These are phyloP conservation scores for Emydocephalus ijimae DNA, from an alignment of 2,113 vertebrate genomes.

Conservation along the genomic window DNA sequence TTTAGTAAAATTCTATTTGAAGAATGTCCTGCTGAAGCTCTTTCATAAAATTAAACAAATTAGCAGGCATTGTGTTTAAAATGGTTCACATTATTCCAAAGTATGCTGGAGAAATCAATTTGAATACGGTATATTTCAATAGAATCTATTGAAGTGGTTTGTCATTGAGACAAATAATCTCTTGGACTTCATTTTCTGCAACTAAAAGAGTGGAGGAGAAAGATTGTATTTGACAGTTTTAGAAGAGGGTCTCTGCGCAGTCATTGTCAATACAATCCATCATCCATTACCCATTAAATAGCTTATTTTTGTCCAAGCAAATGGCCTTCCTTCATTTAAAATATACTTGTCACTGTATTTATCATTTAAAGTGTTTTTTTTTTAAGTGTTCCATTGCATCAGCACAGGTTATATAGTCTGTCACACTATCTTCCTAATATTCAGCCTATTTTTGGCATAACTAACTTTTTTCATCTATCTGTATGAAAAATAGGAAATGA, in stretches of 20 bases:
- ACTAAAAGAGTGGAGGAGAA: background rate
- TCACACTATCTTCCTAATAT: background rate
- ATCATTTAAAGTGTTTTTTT: background rate
- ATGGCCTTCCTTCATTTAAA: background rate
- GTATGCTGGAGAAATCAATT: background rate
- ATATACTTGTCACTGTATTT: background rate
- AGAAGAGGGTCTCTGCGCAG: background rate
- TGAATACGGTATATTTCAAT: background rate
- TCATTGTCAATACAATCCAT: background rate
- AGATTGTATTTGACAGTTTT: background rate
- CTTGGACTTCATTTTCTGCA: conserved; percentile 4
- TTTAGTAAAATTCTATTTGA: background rate
- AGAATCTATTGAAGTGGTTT: background rate
- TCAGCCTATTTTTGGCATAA: background rate
- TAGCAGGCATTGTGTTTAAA: background rate
- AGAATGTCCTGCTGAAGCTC: background rate
- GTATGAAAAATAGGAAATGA: background rate
- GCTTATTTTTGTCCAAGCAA: background rate
- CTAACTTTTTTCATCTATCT: background rate
- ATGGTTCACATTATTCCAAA: background rate
- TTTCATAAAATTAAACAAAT: background rate
- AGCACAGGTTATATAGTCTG: background rate
- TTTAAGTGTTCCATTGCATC: background rate
- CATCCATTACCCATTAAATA: conserved; percentile 4
- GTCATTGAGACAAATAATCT: conserved; percentile 13